Conservation (phyloP, 2,113 vertebrate genomes). For the Ursus arctos region DNA sequence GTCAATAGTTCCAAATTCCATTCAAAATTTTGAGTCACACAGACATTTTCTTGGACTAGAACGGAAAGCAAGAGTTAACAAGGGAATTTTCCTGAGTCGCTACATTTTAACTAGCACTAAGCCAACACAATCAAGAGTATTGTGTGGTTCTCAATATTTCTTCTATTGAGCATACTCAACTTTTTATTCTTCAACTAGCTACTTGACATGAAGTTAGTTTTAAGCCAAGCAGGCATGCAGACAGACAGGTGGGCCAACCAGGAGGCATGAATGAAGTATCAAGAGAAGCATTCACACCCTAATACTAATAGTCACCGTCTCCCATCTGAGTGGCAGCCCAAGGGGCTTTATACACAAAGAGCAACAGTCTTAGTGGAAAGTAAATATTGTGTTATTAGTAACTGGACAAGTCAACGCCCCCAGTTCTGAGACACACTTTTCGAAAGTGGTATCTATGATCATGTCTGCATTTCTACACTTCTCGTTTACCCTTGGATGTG, state of each 20-base stretch:
- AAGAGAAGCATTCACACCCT: background rate
- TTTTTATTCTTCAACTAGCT: background rate
- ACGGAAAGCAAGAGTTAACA: background rate
- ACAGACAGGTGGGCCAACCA: background rate
- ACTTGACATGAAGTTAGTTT: background rate
- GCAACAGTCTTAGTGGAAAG: background rate
- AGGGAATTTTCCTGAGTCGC: background rate
- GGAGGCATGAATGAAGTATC: background rate
- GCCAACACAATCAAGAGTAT: background rate
- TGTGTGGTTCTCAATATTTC: background rate
- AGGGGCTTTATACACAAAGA: background rate
- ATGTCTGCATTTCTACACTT: background rate
- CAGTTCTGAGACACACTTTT: background rate
- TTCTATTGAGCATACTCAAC: background rate
- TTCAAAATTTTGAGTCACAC: constrained; percentile 18
- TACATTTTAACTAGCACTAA: background rate
- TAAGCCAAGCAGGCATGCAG: background rate
- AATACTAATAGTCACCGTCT: background rate
- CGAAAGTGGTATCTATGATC: background rate
- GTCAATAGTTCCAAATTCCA: constrained; percentile 5
- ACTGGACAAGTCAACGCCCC: background rate
- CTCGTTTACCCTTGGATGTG: background rate
- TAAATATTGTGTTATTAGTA: background rate
- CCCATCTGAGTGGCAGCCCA: background rate
- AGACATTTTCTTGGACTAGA: background rate